phyloP scores from a whole-genome alignment of 2,888 invertebrate genomes.

The Morinoia aosen region DNA sequence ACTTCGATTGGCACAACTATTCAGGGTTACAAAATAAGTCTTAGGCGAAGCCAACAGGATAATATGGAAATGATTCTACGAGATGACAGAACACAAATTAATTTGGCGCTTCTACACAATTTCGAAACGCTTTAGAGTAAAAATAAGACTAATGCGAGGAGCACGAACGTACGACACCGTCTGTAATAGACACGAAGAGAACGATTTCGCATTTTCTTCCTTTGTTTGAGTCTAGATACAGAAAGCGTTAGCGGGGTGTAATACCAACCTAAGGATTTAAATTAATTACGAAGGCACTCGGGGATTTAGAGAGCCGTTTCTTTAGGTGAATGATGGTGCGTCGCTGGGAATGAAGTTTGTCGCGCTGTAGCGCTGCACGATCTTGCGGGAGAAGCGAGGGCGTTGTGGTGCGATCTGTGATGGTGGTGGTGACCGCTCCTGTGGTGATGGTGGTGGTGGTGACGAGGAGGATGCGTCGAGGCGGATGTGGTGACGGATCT shows the following conservation, averaged over 20 bases:
- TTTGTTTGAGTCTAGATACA: background rate
- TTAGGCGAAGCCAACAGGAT: background rate
- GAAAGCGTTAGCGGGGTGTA: background rate
- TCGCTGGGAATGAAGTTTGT: constrained; percentile 53
- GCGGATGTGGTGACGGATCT: constrained; percentile 57
- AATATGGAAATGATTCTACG: constrained; percentile 1
- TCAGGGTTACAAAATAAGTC: constrained; percentile 4
- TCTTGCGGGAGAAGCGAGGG: constrained; percentile 54
- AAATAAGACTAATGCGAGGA: constrained; percentile 12
- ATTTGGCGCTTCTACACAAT: background rate
- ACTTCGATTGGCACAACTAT: background rate
- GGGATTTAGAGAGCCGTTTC: constrained; percentile 62
- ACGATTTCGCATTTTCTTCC: background rate
- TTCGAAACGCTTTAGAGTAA: background rate
- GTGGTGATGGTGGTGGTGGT: constrained; percentile 43
- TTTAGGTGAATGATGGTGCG: constrained; percentile 57
- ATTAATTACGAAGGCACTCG: constrained; percentile 44
- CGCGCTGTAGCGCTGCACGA: constrained; percentile 62
- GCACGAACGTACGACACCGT: background rate
- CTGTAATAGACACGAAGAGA: background rate
- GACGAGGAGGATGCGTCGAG: background rate
- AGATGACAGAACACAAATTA: background rate
- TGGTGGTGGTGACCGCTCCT: constrained; percentile 41
- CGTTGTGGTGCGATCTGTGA: constrained; percentile 54
- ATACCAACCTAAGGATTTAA: background rate